Evolutionary conservation across 2,113 vertebrate species (phyloP), one percentile per base, ranked within the genome.

Genomic region (Aptenodytes forsteri): DNA sequence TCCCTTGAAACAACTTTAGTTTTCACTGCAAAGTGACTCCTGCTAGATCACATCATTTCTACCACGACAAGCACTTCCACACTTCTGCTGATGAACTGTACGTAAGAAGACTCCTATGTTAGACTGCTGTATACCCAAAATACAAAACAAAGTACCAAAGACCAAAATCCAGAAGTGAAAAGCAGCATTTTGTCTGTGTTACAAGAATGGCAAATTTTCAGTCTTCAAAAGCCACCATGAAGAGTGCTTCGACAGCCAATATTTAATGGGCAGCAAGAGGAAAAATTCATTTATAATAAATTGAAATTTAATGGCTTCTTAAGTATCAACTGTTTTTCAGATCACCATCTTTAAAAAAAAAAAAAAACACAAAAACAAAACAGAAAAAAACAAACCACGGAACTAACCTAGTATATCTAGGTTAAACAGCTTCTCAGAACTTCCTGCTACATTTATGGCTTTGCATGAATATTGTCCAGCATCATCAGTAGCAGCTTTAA

Each of bases 391-490:
- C 42, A 78, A 90, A 40, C 3, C 55, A 46, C 0, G 7, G 38
- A 66, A 97, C 98, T 98, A 97, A 99, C 99, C 98, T 72, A 99
- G 97, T 46, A 99, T 97, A 96, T 99, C 97, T 19, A 99, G 90
- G 95, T 96, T 98, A 90, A 99, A 99, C 90, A 98, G 90, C 95
- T 99, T 99, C 78, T 99, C 99, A 32, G 98, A 97, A 90, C 98
- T 99, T 96, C 99, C 99, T 59, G 99, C 99, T 26, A 99, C 83
- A n/a, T 99, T 99, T 95, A 98, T 91, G 17, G 99, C 99, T 97
- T 98, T 99, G 96, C 99, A 99, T n/a, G 98, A 99, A 94, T 99
- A 99, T 54, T 96, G 97, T 47, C 99, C 99, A 22, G 98, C 96
- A 10, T 99, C 99, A 62, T 97, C 93, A n/a, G 95, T 85, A 58